Evolutionary conservation across 1,140 invertebrate genomes (phyloP), one percentile per base, ranked within the genome.

Genomic region (Drosophila serrata): DNA sequence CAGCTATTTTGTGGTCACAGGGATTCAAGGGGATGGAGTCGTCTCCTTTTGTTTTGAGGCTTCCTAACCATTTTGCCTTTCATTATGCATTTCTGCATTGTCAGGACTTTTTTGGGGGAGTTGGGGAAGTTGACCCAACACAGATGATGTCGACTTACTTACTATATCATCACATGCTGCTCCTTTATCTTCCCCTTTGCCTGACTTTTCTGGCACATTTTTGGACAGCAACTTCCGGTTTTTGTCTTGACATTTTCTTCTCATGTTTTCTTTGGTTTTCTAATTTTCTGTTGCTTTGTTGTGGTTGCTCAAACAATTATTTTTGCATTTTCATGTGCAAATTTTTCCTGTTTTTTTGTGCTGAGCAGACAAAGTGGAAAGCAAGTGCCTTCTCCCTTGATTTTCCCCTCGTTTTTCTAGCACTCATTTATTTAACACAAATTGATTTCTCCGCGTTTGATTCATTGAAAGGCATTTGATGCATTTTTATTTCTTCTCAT

Each of bases 271-370:
- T 60, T 58, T 31, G 46, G 51, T 40, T 80, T 39, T 77, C 40
- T 82, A 84, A 84, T 84, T 84, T 84, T 45, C 40, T 48, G 29
- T 67, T 40, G 43, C 76, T 84, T 79, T 84, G 80, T 62, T 81
- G 78, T 75, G 80, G 81, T 76, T 70, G 53, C 64, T 79, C 58
- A 62, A 82, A 62, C 81, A 79, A 84, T 84, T 84, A 84, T 84
- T 84, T 76, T 61, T 68, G 72, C 81, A 84, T 82, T 82, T 69
- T 75, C 55, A 67, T 62, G 67, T 64, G 58, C 59, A 75, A 60
- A 35, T 51, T 70, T 65, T 31, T 4, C 15, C n/a, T 17, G 11
- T 51, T 78, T 49, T 31, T 49, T 49, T 43, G 35, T 64, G 40
- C 37, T 35, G 40, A 46, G 24, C 13, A 17, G n/a, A n/a, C n/a